These are phyloP conservation scores for Rambutsinella grinnellia DNA, from an alignment of 2,888 invertebrate species.

Conservation along the genomic window DNA sequence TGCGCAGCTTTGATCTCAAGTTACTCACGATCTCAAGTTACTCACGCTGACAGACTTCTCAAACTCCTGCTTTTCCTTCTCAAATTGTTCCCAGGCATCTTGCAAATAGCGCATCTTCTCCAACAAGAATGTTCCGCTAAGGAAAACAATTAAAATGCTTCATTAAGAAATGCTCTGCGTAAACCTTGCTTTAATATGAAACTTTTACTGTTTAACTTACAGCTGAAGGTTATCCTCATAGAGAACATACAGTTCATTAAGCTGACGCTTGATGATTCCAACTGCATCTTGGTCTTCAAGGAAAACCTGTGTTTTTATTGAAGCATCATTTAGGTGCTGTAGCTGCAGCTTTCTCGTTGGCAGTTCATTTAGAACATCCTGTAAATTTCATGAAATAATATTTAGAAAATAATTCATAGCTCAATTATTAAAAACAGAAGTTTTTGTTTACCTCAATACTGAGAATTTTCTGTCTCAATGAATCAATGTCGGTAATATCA, in stretches of 20 bases:
- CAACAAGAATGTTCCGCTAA: conserved; percentile 63
- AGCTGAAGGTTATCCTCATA: conserved; percentile 66
- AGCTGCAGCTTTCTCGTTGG: conserved; percentile 60
- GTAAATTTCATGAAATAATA: conserved; percentile 32
- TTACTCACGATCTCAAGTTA: too few relatives aligned
- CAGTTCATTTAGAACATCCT: conserved; percentile 49
- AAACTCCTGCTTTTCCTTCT: conserved; percentile 63
- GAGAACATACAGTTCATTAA: conserved; percentile 64
- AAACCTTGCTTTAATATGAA: too few relatives aligned
- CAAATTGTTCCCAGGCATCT: conserved; percentile 66
- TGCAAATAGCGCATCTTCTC: conserved; percentile 65
- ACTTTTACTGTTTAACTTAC: conserved; percentile 49
- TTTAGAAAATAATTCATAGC: too few relatives aligned
- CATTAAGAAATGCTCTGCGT: too few relatives aligned
- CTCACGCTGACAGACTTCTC: conserved; percentile 59
- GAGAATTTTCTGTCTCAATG: conserved; percentile 62
- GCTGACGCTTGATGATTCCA: conserved; percentile 60
- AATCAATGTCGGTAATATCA: conserved; percentile 59
- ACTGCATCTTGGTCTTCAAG: conserved; percentile 58
- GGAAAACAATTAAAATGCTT: too few relatives aligned
- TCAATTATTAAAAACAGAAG: neutral
- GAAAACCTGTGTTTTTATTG: conserved; percentile 60
- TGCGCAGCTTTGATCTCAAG: conserved; percentile 55
- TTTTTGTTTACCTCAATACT: conserved; percentile 50
- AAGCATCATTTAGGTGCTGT: conserved; percentile 64